These are phyloP conservation scores for Drosophila melanosoma DNA, from an alignment of 2,888 invertebrate genomes.

Conservation along the genomic window DNA sequence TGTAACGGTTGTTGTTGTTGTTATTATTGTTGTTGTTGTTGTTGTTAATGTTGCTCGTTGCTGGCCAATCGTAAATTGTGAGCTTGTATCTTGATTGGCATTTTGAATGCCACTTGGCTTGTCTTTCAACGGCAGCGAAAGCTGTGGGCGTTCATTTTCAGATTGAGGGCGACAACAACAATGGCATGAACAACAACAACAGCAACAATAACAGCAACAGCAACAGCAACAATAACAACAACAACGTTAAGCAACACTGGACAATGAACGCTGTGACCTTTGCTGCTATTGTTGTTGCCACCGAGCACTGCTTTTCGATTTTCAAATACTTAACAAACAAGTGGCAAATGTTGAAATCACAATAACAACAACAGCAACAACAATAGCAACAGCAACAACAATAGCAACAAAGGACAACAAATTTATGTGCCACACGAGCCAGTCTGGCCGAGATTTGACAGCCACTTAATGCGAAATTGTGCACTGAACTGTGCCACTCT, in stretches of 20 bases:
- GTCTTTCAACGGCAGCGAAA: slow-evolving; percentile 58
- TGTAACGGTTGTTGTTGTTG: slow-evolving; percentile 5
- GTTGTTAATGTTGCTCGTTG: slow-evolving; percentile 37
- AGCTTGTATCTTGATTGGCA: slow-evolving; percentile 62
- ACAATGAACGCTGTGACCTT: slow-evolving; percentile 74
- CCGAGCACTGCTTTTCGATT: slow-evolving; percentile 62
- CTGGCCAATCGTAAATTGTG: slow-evolving; percentile 70
- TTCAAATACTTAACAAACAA: slow-evolving; percentile 72
- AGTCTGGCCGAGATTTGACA: slow-evolving; percentile 45
- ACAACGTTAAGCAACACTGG: slow-evolving; percentile 30
- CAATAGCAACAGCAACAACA: slow-evolving; percentile 8
- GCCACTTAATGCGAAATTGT: slow-evolving; percentile 20
- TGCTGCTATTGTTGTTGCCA: slow-evolving; percentile 45
- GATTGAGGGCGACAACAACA: slow-evolving; percentile 29
- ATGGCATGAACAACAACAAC: slow-evolving; percentile 9
- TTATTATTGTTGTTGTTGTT: neutral
- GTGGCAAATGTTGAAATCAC: slow-evolving; percentile 58
- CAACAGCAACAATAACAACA: slow-evolving; percentile 3
- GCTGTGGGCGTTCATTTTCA: slow-evolving; percentile 51
- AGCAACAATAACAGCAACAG: neutral
- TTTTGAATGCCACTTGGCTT: slow-evolving; percentile 60
- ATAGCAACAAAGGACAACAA: slow-evolving; percentile 40
- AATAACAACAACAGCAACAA: slow-evolving; percentile 38
- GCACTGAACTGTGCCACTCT: slow-evolving; percentile 3
- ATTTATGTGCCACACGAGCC: slow-evolving; percentile 74